Conservation (phyloP, 1,140 invertebrate species). For the Drosophila tsacasi region DNA sequence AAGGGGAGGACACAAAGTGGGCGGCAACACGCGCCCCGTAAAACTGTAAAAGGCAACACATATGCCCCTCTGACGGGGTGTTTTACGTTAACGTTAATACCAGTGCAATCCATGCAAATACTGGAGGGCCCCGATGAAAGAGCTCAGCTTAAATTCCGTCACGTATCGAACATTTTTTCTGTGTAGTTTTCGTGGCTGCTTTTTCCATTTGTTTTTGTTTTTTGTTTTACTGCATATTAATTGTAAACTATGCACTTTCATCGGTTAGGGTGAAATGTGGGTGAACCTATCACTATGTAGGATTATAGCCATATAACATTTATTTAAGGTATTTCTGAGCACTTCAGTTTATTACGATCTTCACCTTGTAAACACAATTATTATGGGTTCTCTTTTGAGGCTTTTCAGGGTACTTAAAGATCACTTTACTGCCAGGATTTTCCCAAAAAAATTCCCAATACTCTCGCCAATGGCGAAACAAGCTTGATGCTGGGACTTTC, state of each 20-base stretch:
- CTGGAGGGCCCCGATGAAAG: conserved; percentile 40
- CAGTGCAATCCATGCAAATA: conserved; percentile 72
- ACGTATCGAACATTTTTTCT: conserved; percentile 63
- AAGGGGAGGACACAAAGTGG: neutral
- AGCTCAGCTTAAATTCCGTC: conserved; percentile 72
- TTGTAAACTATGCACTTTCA: conserved; percentile 60
- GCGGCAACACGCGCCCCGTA: conserved; percentile 24
- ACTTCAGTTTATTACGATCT: conserved; percentile 29
- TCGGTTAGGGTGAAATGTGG: conserved; percentile 40
- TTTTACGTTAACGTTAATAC: conserved; percentile 51
- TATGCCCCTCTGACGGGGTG: conserved; percentile 8
- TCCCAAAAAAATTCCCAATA: conserved; percentile 36
- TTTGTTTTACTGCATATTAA: conserved; percentile 22
- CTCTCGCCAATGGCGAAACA: conserved; percentile 19
- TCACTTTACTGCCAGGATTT: conserved; percentile 63
- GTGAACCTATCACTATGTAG: conserved; percentile 2
- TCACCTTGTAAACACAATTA: conserved; percentile 42
- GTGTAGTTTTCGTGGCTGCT: conserved; percentile 37
- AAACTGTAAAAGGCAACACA: conserved; percentile 35
- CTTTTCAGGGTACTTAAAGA: conserved; percentile 47
- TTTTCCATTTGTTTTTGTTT: conserved; percentile 46
- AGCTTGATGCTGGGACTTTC: conserved; percentile 22
- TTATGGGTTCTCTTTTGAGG: conserved; percentile 25
- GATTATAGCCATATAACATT: neutral
- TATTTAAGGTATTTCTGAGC: neutral